Evolutionary conservation across 2,888 invertebrate species (phyloP).

Genomic region (Drosophila basisetae): DNA sequence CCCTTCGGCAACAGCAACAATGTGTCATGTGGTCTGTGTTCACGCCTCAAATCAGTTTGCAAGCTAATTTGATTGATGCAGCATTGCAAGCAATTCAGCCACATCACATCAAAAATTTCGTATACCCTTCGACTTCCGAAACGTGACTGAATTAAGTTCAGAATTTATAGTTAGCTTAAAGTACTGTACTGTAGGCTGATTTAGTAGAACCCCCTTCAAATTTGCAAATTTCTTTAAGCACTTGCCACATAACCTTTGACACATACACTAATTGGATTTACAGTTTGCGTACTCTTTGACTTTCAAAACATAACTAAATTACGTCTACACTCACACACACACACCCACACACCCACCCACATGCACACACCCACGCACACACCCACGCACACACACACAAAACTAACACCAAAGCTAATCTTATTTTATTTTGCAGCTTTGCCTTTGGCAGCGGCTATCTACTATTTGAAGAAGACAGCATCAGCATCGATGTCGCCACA

Average conservation of each 20-base stretch:
- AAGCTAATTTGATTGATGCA: not conserved
- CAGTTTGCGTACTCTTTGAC: constrained; percentile 4
- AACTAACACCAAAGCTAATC: not conserved
- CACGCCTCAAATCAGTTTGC: constrained; percentile 17
- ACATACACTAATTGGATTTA: not conserved
- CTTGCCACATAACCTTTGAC: not conserved
- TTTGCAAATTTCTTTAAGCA: not conserved
- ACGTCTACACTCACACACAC: constrained; percentile 22
- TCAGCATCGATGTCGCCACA: constrained; percentile 12
- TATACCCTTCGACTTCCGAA: too few relatives aligned
- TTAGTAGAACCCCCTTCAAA: not conserved
- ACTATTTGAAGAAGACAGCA: constrained; percentile 19
- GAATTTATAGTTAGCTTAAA: not conserved
- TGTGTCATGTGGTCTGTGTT: not conserved
- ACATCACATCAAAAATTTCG: not conserved
- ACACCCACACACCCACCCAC: constrained; percentile 12
- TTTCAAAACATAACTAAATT: constrained; percentile 42
- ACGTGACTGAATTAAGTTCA: too few relatives aligned
- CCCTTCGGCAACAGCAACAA: not conserved
- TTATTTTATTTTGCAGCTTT: constrained; percentile 28
- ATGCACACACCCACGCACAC: not conserved
- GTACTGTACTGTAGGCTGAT: not conserved
- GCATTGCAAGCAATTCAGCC: not conserved
- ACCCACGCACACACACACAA: constrained; percentile 15
- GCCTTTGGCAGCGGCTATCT: constrained; percentile 24